A percentile compares a stretch with the other conserved stretches of the same genome.
phyloP scores from a whole-genome alignment of 2,888 invertebrate species.

The Synanthedon formicaeformis region DNA sequence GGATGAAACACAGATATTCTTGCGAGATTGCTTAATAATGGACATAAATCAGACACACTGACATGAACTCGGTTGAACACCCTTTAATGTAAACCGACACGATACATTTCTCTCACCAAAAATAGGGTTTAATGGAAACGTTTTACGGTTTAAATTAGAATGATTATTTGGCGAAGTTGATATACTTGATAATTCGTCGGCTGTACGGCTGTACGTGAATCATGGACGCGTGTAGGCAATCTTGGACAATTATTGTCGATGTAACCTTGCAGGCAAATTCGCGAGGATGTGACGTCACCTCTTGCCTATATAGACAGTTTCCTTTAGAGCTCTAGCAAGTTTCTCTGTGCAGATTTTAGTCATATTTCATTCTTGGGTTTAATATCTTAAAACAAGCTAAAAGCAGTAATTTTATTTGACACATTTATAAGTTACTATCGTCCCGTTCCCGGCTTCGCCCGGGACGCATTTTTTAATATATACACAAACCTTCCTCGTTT shows the following conservation, averaged over 20 bases:
- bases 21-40: slow-evolving; percentile 20
- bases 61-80: neutral
- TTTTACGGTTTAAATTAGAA: neutral
- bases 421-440: no score
- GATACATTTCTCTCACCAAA: neutral
- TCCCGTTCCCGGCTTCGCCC: no score
- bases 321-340: neutral
- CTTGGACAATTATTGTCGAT: slow-evolving; percentile 43
- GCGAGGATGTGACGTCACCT: slow-evolving; percentile 33
- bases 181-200: neutral
- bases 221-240: slow-evolving; percentile 41
- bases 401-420: no score
- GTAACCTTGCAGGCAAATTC: slow-evolving; percentile 33
- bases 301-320: neutral
- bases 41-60: slow-evolving; percentile 26
- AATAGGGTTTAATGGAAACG: neutral
- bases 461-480: no score
- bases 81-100: neutral
- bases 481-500: no score
- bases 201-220: slow-evolving; percentile 19
- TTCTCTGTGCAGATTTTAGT: neutral
- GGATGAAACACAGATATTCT: slow-evolving; percentile 9
- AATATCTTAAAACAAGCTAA: no score
- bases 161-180: neutral
- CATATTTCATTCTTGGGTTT: no score